Percentiles rank a stretch among this genome's conserved stretches.
Conservation (phyloP, 2,888 invertebrate species). For the Callyntrura guangdongensis region DNA sequence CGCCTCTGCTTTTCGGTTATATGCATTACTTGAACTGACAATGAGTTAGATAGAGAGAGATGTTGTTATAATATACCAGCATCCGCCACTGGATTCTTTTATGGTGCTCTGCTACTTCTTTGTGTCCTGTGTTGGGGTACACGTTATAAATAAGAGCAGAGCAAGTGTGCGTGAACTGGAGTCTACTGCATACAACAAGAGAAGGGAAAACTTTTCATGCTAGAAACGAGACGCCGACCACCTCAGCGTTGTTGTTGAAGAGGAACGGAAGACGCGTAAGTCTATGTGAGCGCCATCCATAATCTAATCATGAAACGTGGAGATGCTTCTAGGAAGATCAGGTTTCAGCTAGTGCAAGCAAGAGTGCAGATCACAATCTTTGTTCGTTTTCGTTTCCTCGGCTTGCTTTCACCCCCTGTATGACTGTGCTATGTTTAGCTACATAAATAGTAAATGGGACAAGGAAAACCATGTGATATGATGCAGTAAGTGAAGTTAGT, state of each 20-base stretch:
- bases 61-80: not conserved
- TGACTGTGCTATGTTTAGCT: no score
- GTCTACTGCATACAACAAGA: not conserved
- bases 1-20: no score
- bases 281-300: slow-evolving; percentile 77
- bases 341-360: slow-evolving; percentile 68
- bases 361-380: slow-evolving; percentile 79
- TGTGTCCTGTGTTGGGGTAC: not conserved
- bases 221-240: not conserved
- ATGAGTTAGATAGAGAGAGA: no score
- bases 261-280: slow-evolving; percentile 68
- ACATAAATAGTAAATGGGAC: no score
- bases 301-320: slow-evolving; percentile 78
- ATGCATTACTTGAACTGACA: no score
- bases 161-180: not conserved
- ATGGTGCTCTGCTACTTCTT: not conserved
- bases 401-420: slow-evolving; percentile 11
- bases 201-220: not conserved
- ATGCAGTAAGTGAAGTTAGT: not conserved
- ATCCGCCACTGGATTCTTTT: slow-evolving; percentile 1
- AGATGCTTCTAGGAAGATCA: slow-evolving; percentile 73
- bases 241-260: slow-evolving; percentile 29
- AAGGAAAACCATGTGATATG: no score
- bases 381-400: slow-evolving; percentile 49
- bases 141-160: no score